Evolutionary conservation across 1,140 invertebrate genomes (phyloP).

Genomic region (Polypedilum vanderplanki): DNA sequence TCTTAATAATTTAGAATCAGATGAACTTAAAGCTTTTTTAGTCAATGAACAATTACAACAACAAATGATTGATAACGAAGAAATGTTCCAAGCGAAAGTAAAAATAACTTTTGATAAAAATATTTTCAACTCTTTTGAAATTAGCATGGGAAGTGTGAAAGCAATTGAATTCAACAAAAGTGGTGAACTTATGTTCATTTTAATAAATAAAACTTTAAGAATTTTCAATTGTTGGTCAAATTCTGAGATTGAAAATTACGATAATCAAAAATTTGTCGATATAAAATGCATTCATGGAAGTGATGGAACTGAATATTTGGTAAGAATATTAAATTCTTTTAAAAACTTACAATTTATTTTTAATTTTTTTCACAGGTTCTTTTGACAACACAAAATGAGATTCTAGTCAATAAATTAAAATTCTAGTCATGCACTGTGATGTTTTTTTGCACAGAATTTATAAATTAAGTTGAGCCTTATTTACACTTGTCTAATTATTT

Average conservation of each 20-base stretch:
- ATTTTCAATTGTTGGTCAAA: slow-evolving; percentile 8
- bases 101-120: not conserved
- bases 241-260: not conserved
- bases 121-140: not conserved
- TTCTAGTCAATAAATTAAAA: slow-evolving; percentile 29
- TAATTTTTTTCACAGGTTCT: not conserved
- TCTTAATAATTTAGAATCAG: not conserved
- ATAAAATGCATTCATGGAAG: not conserved
- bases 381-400: not conserved
- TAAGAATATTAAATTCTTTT: not conserved
- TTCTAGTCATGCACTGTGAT: no score
- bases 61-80: not conserved
- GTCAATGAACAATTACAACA: not conserved
- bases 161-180: slow-evolving; percentile 7
- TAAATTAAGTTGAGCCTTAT: no score
- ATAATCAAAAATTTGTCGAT: not conserved
- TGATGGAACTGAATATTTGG: slow-evolving; percentile 27
- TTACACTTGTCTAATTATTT: no score
- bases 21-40: not conserved
- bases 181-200: not conserved
- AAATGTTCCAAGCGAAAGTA: not conserved
- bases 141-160: not conserved
- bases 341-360: not conserved
- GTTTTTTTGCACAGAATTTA: no score
- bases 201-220: not conserved